Conservation (phyloP, 2,888 invertebrate genomes). For the Aelia acuminata region DNA sequence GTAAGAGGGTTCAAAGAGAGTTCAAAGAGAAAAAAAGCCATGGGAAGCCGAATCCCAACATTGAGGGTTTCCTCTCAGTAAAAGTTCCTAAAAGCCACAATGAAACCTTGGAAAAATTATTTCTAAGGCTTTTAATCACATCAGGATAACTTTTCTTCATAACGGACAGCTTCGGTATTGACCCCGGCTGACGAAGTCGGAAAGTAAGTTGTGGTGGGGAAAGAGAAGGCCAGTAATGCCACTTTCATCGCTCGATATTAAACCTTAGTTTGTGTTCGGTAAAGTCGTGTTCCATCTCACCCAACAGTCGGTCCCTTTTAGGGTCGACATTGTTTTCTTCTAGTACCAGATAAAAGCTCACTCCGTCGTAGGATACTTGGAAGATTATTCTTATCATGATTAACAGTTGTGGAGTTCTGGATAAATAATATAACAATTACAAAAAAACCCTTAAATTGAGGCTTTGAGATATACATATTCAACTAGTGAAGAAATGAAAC, state of each 20-base stretch:
- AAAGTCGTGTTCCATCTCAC: not conserved
- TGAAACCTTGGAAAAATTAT: conserved; percentile 12
- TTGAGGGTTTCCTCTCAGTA: not conserved
- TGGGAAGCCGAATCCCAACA: not conserved
- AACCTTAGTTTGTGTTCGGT: not conserved
- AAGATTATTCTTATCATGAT: not conserved
- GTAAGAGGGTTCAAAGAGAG: not conserved
- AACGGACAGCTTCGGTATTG: not conserved
- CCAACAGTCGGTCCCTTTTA: not conserved
- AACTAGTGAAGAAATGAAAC: too few relatives aligned
- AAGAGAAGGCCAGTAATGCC: not conserved
- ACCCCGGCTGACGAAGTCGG: not conserved
- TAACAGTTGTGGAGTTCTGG: not conserved
- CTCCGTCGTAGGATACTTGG: not conserved
- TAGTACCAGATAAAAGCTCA: not conserved
- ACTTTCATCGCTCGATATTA: conserved; percentile 3
- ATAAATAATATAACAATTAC: too few relatives aligned
- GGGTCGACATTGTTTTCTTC: not conserved
- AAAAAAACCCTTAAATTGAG: too few relatives aligned
- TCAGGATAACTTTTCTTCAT: not conserved
- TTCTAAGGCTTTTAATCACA: conserved; percentile 24
- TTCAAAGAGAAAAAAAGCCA: not conserved
- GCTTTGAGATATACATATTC: too few relatives aligned
- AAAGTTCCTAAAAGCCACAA: not conserved
- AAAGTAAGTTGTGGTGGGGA: not conserved